phyloP scores from a whole-genome alignment of 2,888 invertebrate species.

The Caenorhabditis uteleia region DNA sequence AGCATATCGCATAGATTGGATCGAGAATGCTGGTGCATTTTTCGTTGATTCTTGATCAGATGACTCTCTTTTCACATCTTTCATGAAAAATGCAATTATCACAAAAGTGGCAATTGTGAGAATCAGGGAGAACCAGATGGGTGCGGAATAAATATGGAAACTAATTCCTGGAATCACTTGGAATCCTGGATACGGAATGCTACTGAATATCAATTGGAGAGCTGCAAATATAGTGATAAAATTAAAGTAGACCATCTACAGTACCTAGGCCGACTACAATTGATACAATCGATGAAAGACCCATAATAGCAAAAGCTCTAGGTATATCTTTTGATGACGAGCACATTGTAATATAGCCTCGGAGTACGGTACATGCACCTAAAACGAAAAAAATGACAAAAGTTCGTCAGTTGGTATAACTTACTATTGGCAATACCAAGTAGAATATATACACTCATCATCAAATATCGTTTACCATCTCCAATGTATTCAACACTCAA shows the following conservation, averaged over 20 bases:
- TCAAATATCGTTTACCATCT: conserved; percentile 15
- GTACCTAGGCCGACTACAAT: conserved; percentile 26
- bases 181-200: conserved; percentile 49
- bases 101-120: conserved; percentile 18
- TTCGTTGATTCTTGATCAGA: no score
- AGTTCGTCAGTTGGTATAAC: no score
- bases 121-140: conserved; percentile 36
- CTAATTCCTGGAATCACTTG: conserved; percentile 32
- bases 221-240: no score
- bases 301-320: conserved; percentile 23
- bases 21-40: conserved; percentile 15
- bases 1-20: conserved; percentile 9
- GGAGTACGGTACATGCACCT: conserved; percentile 26
- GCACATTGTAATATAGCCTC: conserved; percentile 31
- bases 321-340: conserved; percentile 28
- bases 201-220: conserved; percentile 45
- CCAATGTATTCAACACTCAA: conserved; percentile 24
- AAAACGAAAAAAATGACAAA: conserved; percentile 3
- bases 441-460: conserved; percentile 13
- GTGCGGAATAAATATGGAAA: conserved; percentile 37
- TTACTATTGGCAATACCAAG: conserved; percentile 25
- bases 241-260: no score
- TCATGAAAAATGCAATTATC: conserved; percentile 17
- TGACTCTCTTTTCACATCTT: conserved; percentile 12
- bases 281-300: conserved; percentile 24